A percentile compares a stretch with the other conserved stretches of the same genome.
phyloP scores from a whole-genome alignment of 2,113 vertebrate genomes.

The Saccopteryx leptura region DNA sequence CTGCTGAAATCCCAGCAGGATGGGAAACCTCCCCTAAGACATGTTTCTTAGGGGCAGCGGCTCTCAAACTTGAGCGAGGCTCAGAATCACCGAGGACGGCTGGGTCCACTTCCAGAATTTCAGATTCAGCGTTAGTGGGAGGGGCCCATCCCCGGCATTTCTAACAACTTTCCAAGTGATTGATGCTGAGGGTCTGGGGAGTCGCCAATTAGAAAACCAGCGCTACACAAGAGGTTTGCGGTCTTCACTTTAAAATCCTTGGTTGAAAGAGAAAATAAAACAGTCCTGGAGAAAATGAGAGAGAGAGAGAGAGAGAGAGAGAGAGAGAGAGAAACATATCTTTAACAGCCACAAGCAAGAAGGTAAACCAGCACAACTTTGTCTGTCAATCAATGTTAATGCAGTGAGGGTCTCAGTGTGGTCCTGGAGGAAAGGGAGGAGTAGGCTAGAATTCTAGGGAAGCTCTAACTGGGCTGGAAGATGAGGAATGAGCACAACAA shows the following conservation, averaged over 20 bases:
- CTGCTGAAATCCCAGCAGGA: background rate
- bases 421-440: background rate
- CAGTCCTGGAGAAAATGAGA: background rate
- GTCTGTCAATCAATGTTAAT: background rate
- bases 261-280: background rate
- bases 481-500: background rate
- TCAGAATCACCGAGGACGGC: background rate
- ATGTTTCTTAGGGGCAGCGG: background rate
- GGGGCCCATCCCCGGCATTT: background rate
- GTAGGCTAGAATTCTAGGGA: background rate
- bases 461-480: background rate
- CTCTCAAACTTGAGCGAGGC: background rate
- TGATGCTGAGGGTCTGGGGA: background rate
- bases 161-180: background rate
- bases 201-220: background rate
- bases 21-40: background rate
- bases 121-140: background rate
- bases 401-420: accelerated
- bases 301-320: background rate
- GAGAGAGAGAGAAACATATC: background rate
- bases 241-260: background rate
- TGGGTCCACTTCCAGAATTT: background rate
- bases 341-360: background rate
- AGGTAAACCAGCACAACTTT: background rate
- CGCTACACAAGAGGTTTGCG: background rate